Evolutionary conservation across 2,888 invertebrate species (phyloP).

Genomic region (Agrilus mali): DNA sequence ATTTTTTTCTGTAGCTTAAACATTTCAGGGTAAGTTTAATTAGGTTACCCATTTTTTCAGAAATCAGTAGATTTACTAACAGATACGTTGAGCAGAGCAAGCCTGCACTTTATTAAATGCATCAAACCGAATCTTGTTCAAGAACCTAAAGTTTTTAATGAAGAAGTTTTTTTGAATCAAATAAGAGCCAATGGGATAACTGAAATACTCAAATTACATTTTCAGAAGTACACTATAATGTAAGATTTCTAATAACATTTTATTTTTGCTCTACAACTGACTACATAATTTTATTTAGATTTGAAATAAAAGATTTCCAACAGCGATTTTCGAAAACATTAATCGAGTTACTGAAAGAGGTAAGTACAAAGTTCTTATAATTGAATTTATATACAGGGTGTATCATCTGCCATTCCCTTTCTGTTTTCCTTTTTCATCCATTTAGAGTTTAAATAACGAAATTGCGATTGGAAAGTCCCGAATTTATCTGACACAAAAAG

Average conservation of each 20-base stretch:
- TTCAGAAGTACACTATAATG: constrained; percentile 17
- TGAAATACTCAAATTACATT: constrained; percentile 18
- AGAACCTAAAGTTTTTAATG: constrained; percentile 15
- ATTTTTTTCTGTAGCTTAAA: no score
- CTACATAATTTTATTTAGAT: constrained; percentile 2
- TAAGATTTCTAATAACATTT: constrained; percentile 3
- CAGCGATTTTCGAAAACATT: background rate
- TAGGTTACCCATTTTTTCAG: constrained; percentile 7
- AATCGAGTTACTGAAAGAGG: background rate
- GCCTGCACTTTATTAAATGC: constrained; percentile 32
- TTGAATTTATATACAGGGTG: no score
- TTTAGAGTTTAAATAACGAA: background rate
- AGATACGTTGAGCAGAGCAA: constrained; percentile 26
- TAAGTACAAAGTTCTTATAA: no score
- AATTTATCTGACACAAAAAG: background rate
- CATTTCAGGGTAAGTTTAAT: no score
- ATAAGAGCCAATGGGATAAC: constrained; percentile 16
- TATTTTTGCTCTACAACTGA: no score
- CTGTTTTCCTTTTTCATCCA: no score
- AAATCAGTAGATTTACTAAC: constrained; percentile 28
- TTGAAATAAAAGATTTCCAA: constrained; percentile 2
- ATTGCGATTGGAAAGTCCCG: background rate
- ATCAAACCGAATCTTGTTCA: constrained; percentile 24
- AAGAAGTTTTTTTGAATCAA: constrained; percentile 15
- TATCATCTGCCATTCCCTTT: no score